A percentile compares a stretch with the other conserved stretches of the same genome.
Evolutionary conservation across 2,113 vertebrate genomes (phyloP).

Genomic region (Chionomys nivalis): DNA sequence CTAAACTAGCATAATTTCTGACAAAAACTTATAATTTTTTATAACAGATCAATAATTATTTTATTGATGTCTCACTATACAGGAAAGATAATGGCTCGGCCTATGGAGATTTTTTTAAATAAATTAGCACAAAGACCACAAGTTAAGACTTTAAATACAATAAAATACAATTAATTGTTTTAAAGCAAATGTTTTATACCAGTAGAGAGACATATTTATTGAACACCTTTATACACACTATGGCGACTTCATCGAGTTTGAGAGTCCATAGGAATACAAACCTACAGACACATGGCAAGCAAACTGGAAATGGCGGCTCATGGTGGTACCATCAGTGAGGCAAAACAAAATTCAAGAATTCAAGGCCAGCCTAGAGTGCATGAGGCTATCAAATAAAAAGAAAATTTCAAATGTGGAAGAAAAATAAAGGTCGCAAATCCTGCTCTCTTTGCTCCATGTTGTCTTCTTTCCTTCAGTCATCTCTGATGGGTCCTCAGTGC

Average conservation of each 20-base stretch:
- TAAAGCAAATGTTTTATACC: background rate
- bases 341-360: background rate
- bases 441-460: background rate
- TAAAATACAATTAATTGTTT: background rate
- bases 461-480: background rate
- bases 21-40: background rate
- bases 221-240: background rate
- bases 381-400: background rate
- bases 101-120: background rate
- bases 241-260: background rate
- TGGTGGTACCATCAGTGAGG: too few relatives aligned
- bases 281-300: background rate
- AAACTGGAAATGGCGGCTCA: rapidly evolving
- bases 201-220: background rate
- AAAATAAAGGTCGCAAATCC: background rate
- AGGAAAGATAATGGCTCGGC: background rate
- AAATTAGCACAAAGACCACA: too few relatives aligned
- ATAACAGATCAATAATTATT: background rate
- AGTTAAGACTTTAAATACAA: background rate
- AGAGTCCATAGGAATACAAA: too few relatives aligned
- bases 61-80: background rate
- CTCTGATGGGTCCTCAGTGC: background rate
- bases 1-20: background rate
- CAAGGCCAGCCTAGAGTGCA: background rate
- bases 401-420: background rate